Conservation (phyloP, 2,113 vertebrate genomes). For the Gavialis gangeticus region DNA sequence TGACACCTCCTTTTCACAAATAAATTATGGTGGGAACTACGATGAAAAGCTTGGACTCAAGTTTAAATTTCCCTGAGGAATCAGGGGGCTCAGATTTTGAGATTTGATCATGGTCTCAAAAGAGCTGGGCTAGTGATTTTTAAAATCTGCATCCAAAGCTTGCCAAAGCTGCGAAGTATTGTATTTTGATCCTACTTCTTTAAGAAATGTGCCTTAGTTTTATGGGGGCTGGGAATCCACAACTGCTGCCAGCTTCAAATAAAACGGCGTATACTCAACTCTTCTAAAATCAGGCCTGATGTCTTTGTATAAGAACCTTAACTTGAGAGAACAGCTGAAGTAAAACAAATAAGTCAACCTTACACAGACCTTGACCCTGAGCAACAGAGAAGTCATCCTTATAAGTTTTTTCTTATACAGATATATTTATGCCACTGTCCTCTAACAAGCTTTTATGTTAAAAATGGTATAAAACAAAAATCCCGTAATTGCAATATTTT, state of each 20-base stretch:
- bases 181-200: neutral
- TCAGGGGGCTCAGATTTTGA: neutral
- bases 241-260: neutral
- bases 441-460: neutral
- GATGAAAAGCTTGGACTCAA: neutral
- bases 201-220: neutral
- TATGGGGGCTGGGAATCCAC: neutral
- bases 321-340: neutral
- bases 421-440: neutral
- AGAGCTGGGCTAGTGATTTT: neutral
- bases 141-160: neutral
- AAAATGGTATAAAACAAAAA: neutral
- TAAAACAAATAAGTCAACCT: neutral
- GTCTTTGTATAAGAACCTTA: neutral
- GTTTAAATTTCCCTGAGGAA: neutral
- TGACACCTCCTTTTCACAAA: neutral
- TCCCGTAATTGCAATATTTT: neutral
- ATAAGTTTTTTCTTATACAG: neutral
- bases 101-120: neutral
- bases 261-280: neutral
- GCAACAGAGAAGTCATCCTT: neutral
- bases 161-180: neutral
- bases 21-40: neutral
- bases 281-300: neutral
- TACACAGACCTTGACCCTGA: accelerated